Base-by-base conservation (phyloP, 2,797 vertebrate species). In the Karalla daura region DNA sequence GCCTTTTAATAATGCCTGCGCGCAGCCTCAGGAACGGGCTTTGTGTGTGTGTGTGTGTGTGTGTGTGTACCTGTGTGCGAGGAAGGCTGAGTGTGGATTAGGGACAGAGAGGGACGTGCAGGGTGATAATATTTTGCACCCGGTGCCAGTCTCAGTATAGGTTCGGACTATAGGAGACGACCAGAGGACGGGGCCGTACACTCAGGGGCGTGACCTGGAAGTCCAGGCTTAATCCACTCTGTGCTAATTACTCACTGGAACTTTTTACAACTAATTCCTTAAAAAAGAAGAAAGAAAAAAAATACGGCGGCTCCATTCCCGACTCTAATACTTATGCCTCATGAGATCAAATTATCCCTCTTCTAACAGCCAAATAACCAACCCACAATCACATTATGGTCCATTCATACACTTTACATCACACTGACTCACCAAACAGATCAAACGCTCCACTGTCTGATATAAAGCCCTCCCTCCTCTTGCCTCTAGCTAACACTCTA, bases 401-500 rank as follows among this genome's bases (percentile, higher is more conserved):
- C 2, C 28, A 80, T 84, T 84, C 55, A 69, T 30, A 46, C 36
- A 56, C 45, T 84, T 86, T 55, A 54, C 68, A 73, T 74, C 69
- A 71, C 21, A 50, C 44, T 4, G 41, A 54, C 68, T 78, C 53
- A 23, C 56, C 70, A 65, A 63, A 78, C 61, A 70, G 58, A 85
- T 81, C 70, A 77, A 75, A 71, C 41, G 7, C 54, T 85, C 64
- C 62, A 39, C 50, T 70, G 66, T 81, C 71, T 49, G 77, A 69
- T 66, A 61, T 51, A 55, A 83, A 76, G 35, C 49, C 3, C 53
- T 24, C 37, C n/a, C 37, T 47, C 64, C 50, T 83, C n/a, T n/a
- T n/a, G n/a, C n/a, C n/a, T 80, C 66, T 54, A 9, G 54, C 49
- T 13, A 24, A 80, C 86, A 73, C 54, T 74, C 85, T 81, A 83